Conservation (phyloP, 2,797 vertebrate species). For the Poecilia wingei region DNA sequence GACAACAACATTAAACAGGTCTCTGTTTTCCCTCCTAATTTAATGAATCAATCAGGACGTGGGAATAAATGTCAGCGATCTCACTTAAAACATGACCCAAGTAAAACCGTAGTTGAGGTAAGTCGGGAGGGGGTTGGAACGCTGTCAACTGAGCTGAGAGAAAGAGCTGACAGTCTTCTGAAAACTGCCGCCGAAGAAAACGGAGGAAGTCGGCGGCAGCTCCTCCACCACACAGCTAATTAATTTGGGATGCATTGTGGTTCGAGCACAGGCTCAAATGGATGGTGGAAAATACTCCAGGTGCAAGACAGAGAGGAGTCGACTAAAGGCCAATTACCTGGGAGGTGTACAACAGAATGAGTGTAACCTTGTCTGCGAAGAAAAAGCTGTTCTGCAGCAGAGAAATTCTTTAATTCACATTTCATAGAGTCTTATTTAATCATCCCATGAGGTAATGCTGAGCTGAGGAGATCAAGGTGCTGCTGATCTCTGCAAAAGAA, state of each 20-base stretch:
- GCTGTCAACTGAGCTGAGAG: constrained; percentile 56
- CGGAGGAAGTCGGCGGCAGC: constrained; percentile 43
- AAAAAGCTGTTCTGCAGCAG: constrained; percentile 22
- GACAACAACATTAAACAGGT: constrained; percentile 29
- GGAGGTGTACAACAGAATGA: constrained; percentile 21
- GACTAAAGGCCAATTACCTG: constrained; percentile 36
- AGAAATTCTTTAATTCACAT: constrained; percentile 18
- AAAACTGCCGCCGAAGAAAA: constrained; percentile 55
- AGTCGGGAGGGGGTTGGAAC: constrained; percentile 46
- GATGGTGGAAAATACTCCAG: constrained; percentile 19
- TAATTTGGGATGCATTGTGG: constrained; percentile 43
- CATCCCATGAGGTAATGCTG: neutral
- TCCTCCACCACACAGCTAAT: constrained; percentile 44
- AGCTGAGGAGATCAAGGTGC: neutral
- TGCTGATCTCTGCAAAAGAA: neutral
- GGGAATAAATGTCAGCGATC: constrained; percentile 45
- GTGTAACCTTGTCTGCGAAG: constrained; percentile 29
- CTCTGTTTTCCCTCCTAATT: neutral
- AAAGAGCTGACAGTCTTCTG: constrained; percentile 60
- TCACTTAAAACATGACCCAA: constrained; percentile 39
- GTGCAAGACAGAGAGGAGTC: constrained; percentile 13
- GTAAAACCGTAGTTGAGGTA: constrained; percentile 36
- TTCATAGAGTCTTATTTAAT: constrained; percentile 10
- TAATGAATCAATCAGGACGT: neutral
- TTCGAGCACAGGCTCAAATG: constrained; percentile 30